Base-by-base conservation (phyloP, 2,797 vertebrate species). In the Microhierax caerulescens region DNA sequence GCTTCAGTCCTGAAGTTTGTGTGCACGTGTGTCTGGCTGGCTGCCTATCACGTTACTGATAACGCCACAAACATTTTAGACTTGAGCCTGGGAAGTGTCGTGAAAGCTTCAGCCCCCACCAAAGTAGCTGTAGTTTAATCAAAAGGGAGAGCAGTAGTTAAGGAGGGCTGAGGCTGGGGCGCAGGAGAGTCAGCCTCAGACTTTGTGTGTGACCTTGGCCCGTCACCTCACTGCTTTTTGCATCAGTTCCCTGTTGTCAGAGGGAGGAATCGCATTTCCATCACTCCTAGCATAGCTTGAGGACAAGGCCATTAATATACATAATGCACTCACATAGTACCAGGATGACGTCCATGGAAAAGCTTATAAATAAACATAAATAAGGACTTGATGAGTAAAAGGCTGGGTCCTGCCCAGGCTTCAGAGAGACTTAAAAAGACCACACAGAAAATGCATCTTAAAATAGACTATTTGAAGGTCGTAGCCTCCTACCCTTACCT, bases 301-400 rank as follows among this genome's bases (percentile, higher is more conserved):
- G 86, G 86, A 97, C 93, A 94, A 83, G 94, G 81, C 93, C 91
- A 97, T 97, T 96, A 97, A 97, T 91, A 97, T 96, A 95, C 94
- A 96, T 96, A 83, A 96, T 75, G 82, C 73, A 68, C 88, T 94
- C 86, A 54, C 85, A 74, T 78, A 90, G 64, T 84, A 91, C 88
- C 65, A 72, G 69, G 81, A 95, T 94, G 93, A 94, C n/a, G 90
- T 94, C 81, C 93, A 65, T 73, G 47, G 57, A 91, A 96, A 96
- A 97, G 93, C 96, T 97, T 95, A 97, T 97, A 97, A 94, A 97
- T 97, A 97, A 97, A 96, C 96, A 97, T 97, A 97, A 96, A 97
- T 84, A 96, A 94, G 65, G 81, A 60, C 78, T 78, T 85, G 94
- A 93, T 95, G 93, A 92, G 72, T 91, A 95, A 96, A 95, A 96